Evolutionary conservation across 2,888 invertebrate species (phyloP).

Genomic region (Ophioninae sp.): DNA sequence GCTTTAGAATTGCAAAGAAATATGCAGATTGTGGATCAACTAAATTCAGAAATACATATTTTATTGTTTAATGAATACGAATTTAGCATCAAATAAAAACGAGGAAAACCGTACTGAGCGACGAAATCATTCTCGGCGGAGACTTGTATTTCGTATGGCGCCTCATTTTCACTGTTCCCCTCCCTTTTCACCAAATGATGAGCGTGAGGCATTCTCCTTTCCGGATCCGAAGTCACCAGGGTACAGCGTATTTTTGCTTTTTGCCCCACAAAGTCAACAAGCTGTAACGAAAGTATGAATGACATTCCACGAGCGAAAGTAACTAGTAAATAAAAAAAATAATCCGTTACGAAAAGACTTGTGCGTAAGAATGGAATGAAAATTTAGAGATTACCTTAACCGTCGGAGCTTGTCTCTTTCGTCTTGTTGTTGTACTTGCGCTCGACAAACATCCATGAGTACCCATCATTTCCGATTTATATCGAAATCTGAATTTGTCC

Average conservation of each 20-base stretch:
- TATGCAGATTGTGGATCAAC: not conserved
- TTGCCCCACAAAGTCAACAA: slow-evolving; percentile 82
- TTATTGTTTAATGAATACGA: not conserved
- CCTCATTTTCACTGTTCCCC: slow-evolving; percentile 85
- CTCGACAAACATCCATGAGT: slow-evolving; percentile 91
- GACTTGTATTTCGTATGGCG: slow-evolving; percentile 86
- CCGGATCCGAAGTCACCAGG: slow-evolving; percentile 85
- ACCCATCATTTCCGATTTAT: slow-evolving; percentile 93
- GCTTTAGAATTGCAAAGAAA: not conserved
- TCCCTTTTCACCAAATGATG: slow-evolving; percentile 87
- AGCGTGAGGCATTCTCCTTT: slow-evolving; percentile 84
- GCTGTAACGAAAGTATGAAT: slow-evolving; percentile 71
- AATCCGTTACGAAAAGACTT: not conserved
- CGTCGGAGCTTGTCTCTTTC: slow-evolving; percentile 87
- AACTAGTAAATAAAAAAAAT: not conserved
- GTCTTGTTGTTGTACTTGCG: slow-evolving; percentile 83
- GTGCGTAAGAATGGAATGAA: not conserved
- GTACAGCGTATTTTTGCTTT: slow-evolving; percentile 87
- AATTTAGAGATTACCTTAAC: slow-evolving; percentile 83
- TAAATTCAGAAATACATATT: not conserved
- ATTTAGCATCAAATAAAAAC: not conserved
- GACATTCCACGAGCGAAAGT: slow-evolving; percentile 1
- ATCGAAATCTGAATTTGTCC: slow-evolving; percentile 91
- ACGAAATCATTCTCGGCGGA: slow-evolving; percentile 84
- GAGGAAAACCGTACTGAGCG: slow-evolving; percentile 83